Evolutionary conservation across 2,113 vertebrate species (phyloP), one percentile per base, ranked within the genome.

Genomic region (Phyllopteryx taeniolatus): DNA sequence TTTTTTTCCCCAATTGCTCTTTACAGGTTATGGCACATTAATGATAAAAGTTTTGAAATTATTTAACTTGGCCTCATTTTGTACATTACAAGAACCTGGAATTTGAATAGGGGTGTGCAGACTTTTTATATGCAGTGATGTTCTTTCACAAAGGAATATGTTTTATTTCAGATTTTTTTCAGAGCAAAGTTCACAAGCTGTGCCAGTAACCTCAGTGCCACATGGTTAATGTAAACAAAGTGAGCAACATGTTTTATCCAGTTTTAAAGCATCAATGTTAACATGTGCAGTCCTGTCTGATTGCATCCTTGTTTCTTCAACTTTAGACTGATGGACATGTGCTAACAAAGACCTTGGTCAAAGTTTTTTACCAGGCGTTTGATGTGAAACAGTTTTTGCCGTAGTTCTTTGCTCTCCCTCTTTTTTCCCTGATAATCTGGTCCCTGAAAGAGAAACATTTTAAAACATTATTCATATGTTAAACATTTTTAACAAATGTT

Each of bases 381-480:
- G 89, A 96, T 92, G 82, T 95, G 94, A 83, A 93, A 94, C 35
- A 96, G 92, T 78, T 95, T 94, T 60, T 90, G 91, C 53, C 93
- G 84, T 0, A 94, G 88, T 20, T 91, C 89, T 80, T 90, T 91
- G 82, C 85, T 91, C 71, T 90, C 88, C 61, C 60, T 85, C 54
- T 94, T 95, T 84, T 94, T 95, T 0, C 68, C 83, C 82, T 94
- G 93, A 77, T 95, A 94, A 0, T 93, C 90, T 0, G 93, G 83
- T 1, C 85, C 92, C 94, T 95, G 53, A 8, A 73, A 51, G 27
- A 31, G 39, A 75, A 2, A 63, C 0, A 33, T 14, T 39, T 31
- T 42, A 3, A 22, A 33, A 19, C 14, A 56, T 8, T 11, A 60
- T 14, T 31, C 2, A 14, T 14, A 31, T 9, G 22, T 31, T 31